Base-by-base conservation (phyloP, 1,140 invertebrate genomes). In the Leucophenga varia region DNA sequence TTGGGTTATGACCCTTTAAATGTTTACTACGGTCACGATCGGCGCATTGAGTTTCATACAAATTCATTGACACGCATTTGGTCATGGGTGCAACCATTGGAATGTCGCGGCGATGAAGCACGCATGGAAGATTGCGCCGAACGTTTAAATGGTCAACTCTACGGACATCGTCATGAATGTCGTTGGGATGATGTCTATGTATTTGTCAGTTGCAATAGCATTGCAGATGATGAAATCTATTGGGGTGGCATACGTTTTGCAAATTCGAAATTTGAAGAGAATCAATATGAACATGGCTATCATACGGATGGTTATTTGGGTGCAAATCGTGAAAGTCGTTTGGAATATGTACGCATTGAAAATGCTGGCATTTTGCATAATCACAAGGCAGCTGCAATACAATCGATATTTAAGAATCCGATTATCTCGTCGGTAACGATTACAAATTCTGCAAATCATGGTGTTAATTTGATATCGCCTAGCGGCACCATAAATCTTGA, bases 181-280 rank as follows among this genome's bases (percentile, higher is more conserved):
- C 82, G 85, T 41, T 93, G 91, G 89, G 85, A 94, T 65, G 87
- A 89, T 34, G 81, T 89, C 25, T 99, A 93, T 72, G 90, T 98
- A 0, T 99, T 97, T 64, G 85, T 99, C 22, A 84, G 92, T 55
- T 99, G 97, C 72, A 80, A 85, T 37, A 81, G 87, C 51, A 59
- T 91, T 5, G 81, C 85, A 10, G 72, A 80, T 3, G 78, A 79
- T 9, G 76, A 85, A 32, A 83, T 92, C 36, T 95, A 97, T 73
- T 99, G 97, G 96, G 97, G 96, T 34, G 97, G 96, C 19, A 87
- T 99, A 47, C 77, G 95, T 35, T 96, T 99, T 76, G 86, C 93
- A 6, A 86, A 89, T 67, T 83, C 87, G 16, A 85, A 90, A 59
- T 95, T 97, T 72, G 95, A 98, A 72, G 86, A 88, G 75, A 86